Conservation (phyloP, 2,113 vertebrate genomes). For the Proteles cristata region DNA sequence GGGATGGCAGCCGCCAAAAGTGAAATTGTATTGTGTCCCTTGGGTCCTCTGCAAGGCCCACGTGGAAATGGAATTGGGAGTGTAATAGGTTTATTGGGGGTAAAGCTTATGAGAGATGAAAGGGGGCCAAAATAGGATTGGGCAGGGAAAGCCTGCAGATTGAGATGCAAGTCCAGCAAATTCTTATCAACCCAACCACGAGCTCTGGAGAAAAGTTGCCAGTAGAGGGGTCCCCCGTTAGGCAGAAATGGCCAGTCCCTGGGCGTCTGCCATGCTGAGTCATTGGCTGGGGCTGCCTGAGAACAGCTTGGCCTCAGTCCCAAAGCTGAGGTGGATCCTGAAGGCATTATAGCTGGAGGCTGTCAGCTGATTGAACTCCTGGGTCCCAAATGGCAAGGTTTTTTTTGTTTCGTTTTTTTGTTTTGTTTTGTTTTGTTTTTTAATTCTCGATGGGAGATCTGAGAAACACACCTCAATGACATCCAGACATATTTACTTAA, state of each 20-base stretch:
- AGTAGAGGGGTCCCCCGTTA: neutral
- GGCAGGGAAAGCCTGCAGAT: neutral
- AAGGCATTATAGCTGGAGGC: neutral
- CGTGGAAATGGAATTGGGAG: neutral
- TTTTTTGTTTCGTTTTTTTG: neutral
- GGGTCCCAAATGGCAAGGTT: neutral
- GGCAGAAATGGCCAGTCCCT: slow-evolving; percentile 25
- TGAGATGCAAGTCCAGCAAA: neutral
- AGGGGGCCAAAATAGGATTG: neutral
- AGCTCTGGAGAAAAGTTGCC: neutral
- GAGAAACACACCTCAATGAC: neutral
- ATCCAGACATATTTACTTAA: neutral
- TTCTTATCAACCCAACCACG: neutral
- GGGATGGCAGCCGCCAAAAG: slow-evolving; percentile 3
- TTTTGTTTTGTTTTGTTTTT: neutral
- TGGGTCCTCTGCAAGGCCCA: neutral
- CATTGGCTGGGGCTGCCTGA: neutral
- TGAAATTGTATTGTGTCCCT: neutral
- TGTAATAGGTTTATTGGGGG: neutral
- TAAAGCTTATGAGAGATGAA: slow-evolving; percentile 30
- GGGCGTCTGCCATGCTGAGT: neutral
- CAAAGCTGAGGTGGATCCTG: neutral
- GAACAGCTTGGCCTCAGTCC: neutral
- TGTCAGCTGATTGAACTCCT: neutral
- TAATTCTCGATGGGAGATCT: neutral